These are phyloP conservation scores for Sus scrofa DNA, from an alignment of 2,113 vertebrate genomes.

Conservation along the genomic window DNA sequence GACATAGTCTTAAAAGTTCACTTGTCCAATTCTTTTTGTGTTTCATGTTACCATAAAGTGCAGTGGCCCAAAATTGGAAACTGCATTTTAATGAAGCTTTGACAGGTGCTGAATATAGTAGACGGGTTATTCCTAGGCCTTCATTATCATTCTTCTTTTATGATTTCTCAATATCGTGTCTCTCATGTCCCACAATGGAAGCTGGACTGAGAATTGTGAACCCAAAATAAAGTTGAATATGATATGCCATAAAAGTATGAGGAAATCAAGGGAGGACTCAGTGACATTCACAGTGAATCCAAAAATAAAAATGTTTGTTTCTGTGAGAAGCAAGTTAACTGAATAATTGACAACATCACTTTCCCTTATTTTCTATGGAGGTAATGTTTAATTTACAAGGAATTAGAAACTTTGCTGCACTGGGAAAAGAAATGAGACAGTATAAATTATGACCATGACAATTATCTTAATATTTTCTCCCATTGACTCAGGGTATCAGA, in stretches of 20 bases:
- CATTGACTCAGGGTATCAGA: neutral
- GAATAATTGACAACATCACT: neutral
- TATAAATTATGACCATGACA: neutral
- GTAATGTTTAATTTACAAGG: conserved; percentile 13
- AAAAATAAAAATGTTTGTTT: conserved; percentile 57
- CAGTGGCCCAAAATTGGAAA: neutral
- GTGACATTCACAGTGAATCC: neutral
- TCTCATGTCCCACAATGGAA: conserved; percentile 57
- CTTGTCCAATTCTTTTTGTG: neutral
- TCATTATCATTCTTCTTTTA: conserved; percentile 48
- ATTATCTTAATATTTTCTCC: conserved; percentile 16
- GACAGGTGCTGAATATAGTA: neutral
- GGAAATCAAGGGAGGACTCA: neutral
- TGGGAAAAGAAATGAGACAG: neutral
- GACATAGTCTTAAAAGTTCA: neutral
- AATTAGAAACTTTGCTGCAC: conserved; percentile 6
- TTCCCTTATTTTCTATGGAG: conserved; percentile 29
- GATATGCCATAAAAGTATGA: conserved; percentile 39
- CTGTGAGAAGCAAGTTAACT: neutral
- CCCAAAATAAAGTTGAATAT: conserved; percentile 62
- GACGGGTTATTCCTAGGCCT: conserved; percentile 23
- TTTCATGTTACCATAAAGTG: neutral
- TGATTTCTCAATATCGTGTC: conserved; percentile 57
- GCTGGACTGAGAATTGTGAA: conserved; percentile 49
- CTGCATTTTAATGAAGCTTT: conserved; percentile 39